Evolutionary conservation across 2,797 vertebrate species (phyloP).

Genomic region (Bovichtus variegatus): DNA sequence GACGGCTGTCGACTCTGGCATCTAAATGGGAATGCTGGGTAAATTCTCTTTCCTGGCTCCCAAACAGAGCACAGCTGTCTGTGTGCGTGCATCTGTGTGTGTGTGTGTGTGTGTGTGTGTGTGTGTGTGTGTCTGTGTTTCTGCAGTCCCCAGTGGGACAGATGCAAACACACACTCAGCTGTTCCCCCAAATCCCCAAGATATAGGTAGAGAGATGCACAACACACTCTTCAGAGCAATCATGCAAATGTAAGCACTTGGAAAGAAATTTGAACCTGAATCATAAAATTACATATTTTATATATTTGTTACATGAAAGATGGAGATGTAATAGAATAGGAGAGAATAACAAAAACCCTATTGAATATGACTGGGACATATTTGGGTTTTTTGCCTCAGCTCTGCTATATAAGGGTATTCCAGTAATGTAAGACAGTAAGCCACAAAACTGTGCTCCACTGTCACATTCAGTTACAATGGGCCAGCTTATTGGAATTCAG

Average conservation of each 20-base stretch:
- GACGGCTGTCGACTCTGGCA: slow-evolving; percentile 68
- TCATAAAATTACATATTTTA: not conserved
- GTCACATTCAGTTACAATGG: slow-evolving; percentile 45
- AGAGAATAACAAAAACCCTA: not conserved
- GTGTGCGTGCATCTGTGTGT: slow-evolving; percentile 17
- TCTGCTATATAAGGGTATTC: not conserved
- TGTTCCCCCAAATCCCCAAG: slow-evolving; percentile 59
- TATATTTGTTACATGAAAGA: not conserved
- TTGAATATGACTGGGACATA: not conserved
- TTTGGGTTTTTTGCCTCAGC: slow-evolving; percentile 9
- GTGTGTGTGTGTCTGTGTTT: slow-evolving; percentile 4
- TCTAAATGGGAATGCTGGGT: slow-evolving; percentile 63
- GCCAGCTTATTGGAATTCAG: slow-evolving; percentile 53
- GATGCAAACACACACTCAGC: slow-evolving; percentile 64
- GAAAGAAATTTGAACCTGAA: not conserved
- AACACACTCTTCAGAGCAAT: slow-evolving; percentile 11
- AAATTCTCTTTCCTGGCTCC: slow-evolving; percentile 65
- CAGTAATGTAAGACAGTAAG: slow-evolving; percentile 28
- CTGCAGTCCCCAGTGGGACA: slow-evolving; percentile 22
- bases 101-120: slow-evolving; percentile 23
- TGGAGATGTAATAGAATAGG: not conserved
- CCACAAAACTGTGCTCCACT: slow-evolving; percentile 35
- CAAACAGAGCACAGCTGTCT: slow-evolving; percentile 68
- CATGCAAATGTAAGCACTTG: not conserved
- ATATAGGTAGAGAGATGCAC: slow-evolving; percentile 2